Evolutionary conservation across 2,113 vertebrate species (phyloP).

Genomic region (Barnardius zonarius): DNA sequence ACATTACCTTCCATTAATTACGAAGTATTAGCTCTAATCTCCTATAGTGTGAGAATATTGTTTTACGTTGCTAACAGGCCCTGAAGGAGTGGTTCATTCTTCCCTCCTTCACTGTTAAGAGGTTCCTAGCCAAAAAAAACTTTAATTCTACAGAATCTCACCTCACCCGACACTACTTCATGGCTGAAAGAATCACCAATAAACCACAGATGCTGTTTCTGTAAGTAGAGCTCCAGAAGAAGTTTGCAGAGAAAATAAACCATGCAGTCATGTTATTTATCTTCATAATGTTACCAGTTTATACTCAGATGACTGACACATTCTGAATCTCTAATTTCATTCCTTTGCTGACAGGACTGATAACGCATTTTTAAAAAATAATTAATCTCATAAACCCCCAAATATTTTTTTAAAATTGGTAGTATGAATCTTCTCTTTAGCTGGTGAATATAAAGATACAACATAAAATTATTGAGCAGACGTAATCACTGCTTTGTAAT

Average conservation of each 20-base stretch:
- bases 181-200: not conserved
- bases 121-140: not conserved
- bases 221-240: not conserved
- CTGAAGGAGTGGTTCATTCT: not conserved
- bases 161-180: not conserved
- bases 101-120: not conserved
- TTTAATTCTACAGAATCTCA: not conserved
- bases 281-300: not conserved
- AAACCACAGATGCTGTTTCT: conserved; percentile 22
- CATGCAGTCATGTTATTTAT: not conserved
- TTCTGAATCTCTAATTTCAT: not conserved
- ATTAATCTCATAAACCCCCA: not conserved
- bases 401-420: not conserved
- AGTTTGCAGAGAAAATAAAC: conserved; percentile 26
- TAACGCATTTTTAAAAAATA: not conserved
- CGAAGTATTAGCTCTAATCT: not conserved
- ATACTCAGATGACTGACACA: not conserved
- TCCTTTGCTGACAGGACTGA: not conserved
- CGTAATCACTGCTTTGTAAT: not conserved
- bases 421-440: not conserved
- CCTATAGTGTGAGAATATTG: not conserved
- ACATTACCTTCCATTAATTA: not conserved
- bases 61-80: not conserved
- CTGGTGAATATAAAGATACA: not conserved
- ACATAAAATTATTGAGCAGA: not conserved